Base-by-base conservation (phyloP, 2,113 vertebrate genomes). In the Plecturocebus donacophilus region DNA sequence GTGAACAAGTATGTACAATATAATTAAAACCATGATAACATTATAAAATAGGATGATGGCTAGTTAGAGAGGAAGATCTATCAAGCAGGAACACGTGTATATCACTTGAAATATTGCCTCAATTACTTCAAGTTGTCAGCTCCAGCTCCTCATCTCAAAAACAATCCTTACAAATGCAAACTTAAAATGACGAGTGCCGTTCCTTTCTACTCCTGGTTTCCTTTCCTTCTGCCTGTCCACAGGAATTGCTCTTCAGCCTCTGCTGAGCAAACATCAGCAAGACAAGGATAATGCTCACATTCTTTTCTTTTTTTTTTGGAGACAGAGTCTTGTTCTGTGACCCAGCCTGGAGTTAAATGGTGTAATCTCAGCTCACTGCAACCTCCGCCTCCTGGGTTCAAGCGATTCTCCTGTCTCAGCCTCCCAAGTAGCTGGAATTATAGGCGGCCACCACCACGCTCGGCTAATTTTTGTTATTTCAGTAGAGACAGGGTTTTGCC, bases 31-130 rank as follows among this genome's bases (percentile, higher is more conserved):
- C 81, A 35, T n/a, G 92, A 97, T 96, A 88, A 76, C 75, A 47
- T 20, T 95, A 93, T 96, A 97, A 97, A 98, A 97, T 77, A 97
- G 38, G 56, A 92, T 71, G 96, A 80, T 40, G 70, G 79, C 70
- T 92, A 87, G 71, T 97, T 94, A 93, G 83, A 86, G 94, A 92
- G 91, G 84, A 92, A 97, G 64, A 91, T 95, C 4, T 35, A 87
- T 82, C 93, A 73, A 93, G 85, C n/a, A 56, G 45, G 61, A 96
- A 71, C 64, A 73, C 35, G 79, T 13, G 23, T 96, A 82, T 71
- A 97, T 97, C 96, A 95, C 75, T 95, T 97, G 98, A 98, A 98
- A 97, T 97, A 95, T 80, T 88, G 80, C 66, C 88, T 81, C 82
- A 2, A 6, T 97, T 94, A 85, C 0, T 91, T 95, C 42, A 82